Evolutionary conservation across 2,888 invertebrate species (phyloP).

Genomic region (Andrena chrysosceles): DNA sequence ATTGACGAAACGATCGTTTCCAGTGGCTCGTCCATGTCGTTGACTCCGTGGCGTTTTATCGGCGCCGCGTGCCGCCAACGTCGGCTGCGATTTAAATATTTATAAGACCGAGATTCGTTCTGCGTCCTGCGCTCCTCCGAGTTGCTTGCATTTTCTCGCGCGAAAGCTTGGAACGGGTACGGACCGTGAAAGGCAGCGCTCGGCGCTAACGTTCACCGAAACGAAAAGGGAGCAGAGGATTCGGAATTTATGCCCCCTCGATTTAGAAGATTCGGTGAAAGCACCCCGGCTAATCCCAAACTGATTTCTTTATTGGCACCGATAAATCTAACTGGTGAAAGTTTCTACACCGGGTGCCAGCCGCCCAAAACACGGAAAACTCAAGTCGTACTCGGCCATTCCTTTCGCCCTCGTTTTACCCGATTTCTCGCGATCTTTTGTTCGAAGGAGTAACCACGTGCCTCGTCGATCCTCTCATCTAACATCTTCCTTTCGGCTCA

Average conservation of each 20-base stretch:
- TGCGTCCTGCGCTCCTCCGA: neutral
- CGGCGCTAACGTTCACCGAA: neutral
- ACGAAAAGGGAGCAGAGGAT: neutral
- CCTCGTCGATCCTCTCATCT: conserved; percentile 17
- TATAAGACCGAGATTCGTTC: conserved; percentile 32
- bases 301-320: neutral
- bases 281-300: neutral
- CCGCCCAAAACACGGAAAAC: neutral
- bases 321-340: conserved; percentile 30
- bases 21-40: conserved; percentile 26
- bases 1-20: conserved; percentile 13
- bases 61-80: neutral
- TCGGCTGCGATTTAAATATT: conserved; percentile 46
- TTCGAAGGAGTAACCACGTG: conserved; percentile 6
- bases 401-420: conserved; percentile 15
- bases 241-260: neutral
- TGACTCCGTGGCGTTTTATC: conserved; percentile 27
- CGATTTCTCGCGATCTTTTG: conserved; percentile 46
- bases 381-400: neutral
- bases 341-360: conserved; percentile 10
- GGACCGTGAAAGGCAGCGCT: neutral
- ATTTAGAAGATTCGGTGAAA: conserved; percentile 29
- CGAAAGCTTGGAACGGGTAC: neutral
- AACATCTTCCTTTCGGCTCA: too few relatives aligned
- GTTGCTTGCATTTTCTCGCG: conserved; percentile 16